These are phyloP conservation scores for Heloderma charlesbogerti DNA, from an alignment of 2,113 vertebrate genomes.

Conservation along the genomic window DNA sequence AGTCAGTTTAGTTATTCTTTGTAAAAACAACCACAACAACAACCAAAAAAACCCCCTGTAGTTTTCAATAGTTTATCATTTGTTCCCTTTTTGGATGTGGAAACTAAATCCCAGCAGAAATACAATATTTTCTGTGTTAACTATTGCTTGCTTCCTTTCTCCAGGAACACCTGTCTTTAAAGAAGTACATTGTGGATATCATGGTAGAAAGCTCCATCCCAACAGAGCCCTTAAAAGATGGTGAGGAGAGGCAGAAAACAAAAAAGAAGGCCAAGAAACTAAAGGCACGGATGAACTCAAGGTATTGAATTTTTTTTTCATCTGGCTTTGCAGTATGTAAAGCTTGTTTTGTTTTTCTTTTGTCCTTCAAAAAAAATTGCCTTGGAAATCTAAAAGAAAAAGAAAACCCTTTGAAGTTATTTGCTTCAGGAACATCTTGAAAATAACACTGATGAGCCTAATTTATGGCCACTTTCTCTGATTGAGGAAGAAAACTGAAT, in stretches of 20 bases:
- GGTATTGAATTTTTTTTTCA: slow-evolving; percentile 75
- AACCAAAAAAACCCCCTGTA: no score
- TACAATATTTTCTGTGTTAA: not conserved
- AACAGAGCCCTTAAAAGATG: slow-evolving; percentile 86
- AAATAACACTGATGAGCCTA: slow-evolving; percentile 92
- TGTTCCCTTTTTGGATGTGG: not conserved
- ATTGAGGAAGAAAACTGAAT: slow-evolving; percentile 92
- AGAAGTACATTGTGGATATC: slow-evolving; percentile 96
- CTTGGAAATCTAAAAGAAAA: slow-evolving; percentile 73
- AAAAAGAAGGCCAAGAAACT: slow-evolving; percentile 97
- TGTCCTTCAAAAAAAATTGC: slow-evolving; percentile 48
- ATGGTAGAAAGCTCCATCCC: slow-evolving; percentile 87
- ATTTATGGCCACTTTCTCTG: slow-evolving; percentile 99
- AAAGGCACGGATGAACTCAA: slow-evolving; percentile 94
- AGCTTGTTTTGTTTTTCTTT: slow-evolving; percentile 18
- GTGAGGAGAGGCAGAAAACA: slow-evolving; percentile 92
- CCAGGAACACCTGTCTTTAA: slow-evolving; percentile 96
- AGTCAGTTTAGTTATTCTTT: no score
- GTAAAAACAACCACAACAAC: no score
- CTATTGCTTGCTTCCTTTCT: slow-evolving; percentile 48
- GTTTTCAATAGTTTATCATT: no score
- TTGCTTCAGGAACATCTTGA: slow-evolving; percentile 85
- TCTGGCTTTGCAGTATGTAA: not conserved
- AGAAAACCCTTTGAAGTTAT: slow-evolving; percentile 82
- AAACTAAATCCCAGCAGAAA: not conserved